Percentiles rank a stretch among this genome's conserved stretches.
Conservation (phyloP, 2,113 vertebrate genomes). For the Phrynocephalus versicolor region DNA sequence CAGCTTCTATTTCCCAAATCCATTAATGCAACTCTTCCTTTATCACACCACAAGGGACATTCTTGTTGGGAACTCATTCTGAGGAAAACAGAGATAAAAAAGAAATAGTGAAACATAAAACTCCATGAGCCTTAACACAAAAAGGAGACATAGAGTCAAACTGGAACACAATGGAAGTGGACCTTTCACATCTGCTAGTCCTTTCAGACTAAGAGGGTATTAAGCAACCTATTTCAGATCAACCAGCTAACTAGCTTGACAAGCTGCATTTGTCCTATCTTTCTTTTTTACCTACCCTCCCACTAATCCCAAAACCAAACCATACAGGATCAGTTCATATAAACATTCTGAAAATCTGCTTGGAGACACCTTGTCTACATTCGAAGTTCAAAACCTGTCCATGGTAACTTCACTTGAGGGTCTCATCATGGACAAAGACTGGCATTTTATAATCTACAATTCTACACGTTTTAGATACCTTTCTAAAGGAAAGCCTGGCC, state of each 20-base stretch:
- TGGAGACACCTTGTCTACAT: background rate
- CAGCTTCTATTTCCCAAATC: slow-evolving; percentile 50
- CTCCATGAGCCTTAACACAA: background rate
- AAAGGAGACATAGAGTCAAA: background rate
- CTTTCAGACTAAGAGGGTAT: background rate
- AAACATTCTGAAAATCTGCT: background rate
- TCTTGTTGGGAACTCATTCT: slow-evolving; percentile 82
- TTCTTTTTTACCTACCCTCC: background rate
- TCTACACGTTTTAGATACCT: background rate
- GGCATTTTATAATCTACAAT: background rate
- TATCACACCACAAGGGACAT: slow-evolving; percentile 85
- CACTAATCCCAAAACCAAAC: background rate
- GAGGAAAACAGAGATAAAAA: slow-evolving; percentile 58
- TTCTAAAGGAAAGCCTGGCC: background rate
- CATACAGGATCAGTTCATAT: background rate
- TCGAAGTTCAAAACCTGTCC: background rate
- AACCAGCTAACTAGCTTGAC: background rate
- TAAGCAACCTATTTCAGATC: background rate
- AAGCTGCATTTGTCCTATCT: background rate
- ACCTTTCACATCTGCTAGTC: background rate
- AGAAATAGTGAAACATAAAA: slow-evolving; percentile 53
- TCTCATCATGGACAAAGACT: background rate
- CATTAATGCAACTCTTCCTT: slow-evolving; percentile 53
- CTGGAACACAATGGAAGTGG: background rate
- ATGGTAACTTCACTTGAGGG: background rate